Conservation (phyloP, 2,888 invertebrate species). For the Andrena fulva region DNA sequence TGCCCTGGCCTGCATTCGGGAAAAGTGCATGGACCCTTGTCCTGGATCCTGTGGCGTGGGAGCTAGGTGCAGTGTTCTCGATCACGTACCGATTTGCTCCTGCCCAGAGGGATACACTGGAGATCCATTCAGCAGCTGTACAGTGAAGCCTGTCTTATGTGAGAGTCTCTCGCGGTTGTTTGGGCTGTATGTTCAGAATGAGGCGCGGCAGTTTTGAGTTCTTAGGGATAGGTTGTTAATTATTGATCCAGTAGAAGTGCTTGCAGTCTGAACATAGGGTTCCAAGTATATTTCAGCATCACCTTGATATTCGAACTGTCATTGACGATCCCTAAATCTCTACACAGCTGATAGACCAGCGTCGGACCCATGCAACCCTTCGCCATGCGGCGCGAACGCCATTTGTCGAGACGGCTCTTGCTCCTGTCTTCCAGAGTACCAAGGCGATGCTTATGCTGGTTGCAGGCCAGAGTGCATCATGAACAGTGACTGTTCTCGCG, state of each 20-base stretch:
- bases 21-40: slow-evolving; percentile 92
- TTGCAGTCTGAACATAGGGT: slow-evolving; percentile 1
- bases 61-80: slow-evolving; percentile 88
- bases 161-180: slow-evolving; percentile 29
- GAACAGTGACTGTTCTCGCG: slow-evolving; percentile 84
- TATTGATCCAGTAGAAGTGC: too few species aligned
- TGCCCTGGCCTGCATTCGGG: slow-evolving; percentile 91
- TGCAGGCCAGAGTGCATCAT: slow-evolving; percentile 84
- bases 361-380: slow-evolving; percentile 90
- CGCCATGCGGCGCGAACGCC: slow-evolving; percentile 86
- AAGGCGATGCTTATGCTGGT: slow-evolving; percentile 86
- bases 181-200: background rate
- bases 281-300: background rate
- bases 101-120: slow-evolving; percentile 90
- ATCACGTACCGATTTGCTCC: slow-evolving; percentile 91
- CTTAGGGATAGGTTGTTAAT: too few species aligned
- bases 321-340: background rate
- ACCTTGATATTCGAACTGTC: background rate
- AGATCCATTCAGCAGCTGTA: slow-evolving; percentile 89
- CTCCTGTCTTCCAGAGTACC: slow-evolving; percentile 87
- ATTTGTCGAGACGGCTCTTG: slow-evolving; percentile 87
- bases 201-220: background rate
- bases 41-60: slow-evolving; percentile 91
- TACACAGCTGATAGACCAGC: slow-evolving; percentile 40
- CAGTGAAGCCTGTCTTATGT: slow-evolving; percentile 77